Percentiles rank a stretch among this genome's conserved stretches.
Evolutionary conservation across 2,797 vertebrate species (phyloP).

Genomic region (Ceryle rudis): DNA sequence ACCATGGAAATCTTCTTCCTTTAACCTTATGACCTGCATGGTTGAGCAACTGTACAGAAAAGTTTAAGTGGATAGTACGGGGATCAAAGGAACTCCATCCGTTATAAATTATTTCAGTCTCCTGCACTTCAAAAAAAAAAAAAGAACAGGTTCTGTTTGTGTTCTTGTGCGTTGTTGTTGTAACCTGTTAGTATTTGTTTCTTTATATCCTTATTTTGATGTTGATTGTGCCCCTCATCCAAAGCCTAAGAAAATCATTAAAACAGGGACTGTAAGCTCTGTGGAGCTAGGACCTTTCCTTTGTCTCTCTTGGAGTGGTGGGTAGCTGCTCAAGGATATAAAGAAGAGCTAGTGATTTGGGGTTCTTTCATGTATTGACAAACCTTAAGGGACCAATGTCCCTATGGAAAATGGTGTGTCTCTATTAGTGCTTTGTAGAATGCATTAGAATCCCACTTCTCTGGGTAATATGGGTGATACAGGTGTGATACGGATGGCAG

Average conservation of each 20-base stretch:
- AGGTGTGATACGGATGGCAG: rapidly evolving
- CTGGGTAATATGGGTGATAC: rapidly evolving
- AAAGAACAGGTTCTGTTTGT: slow-evolving; percentile 21
- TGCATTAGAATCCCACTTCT: neutral
- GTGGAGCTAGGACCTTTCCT: neutral
- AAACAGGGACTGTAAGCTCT: neutral
- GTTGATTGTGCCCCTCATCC: neutral
- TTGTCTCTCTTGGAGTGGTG: neutral
- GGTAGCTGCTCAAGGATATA: neutral
- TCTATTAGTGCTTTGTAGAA: neutral
- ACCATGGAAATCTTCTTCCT: slow-evolving; percentile 62
- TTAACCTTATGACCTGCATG: slow-evolving; percentile 53
- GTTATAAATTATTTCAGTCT: slow-evolving; percentile 43
- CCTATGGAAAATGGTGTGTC: neutral
- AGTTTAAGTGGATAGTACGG: slow-evolving; percentile 24
- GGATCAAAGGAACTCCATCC: slow-evolving; percentile 57
- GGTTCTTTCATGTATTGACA: neutral
- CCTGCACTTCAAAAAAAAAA: neutral
- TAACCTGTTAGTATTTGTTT: slow-evolving; percentile 41
- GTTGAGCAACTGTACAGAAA: slow-evolving; percentile 48
- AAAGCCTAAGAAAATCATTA: neutral
- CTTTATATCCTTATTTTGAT: slow-evolving; percentile 46
- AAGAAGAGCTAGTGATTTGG: neutral
- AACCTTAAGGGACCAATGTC: neutral
- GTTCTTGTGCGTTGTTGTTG: slow-evolving; percentile 17